Base-by-base conservation (phyloP, 2,113 vertebrate species). In the Phainopepla nitens region DNA sequence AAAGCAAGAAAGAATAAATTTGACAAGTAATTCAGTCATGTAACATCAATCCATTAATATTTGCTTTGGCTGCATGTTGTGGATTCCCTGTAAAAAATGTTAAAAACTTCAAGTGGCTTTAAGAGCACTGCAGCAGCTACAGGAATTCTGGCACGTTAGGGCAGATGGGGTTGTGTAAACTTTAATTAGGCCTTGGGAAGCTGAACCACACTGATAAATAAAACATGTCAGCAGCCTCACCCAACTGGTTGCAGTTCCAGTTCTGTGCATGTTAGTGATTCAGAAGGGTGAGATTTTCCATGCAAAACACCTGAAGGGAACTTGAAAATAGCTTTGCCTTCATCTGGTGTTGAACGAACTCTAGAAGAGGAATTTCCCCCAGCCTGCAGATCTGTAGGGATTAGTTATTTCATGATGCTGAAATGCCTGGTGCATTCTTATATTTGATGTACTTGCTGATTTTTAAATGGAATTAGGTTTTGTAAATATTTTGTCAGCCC, bases 381-480 rank as follows among this genome's bases (percentile, higher is more conserved):
- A 72, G 70, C 54, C 71, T 93, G 27, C 76, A 0, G 0, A 57
- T 79, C 76, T 70, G 71, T 76, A 93, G 49, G 56, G n/a, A 89
- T 79, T 68, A 78, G 68, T 70, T 72, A 53, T 9, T 93, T 79
- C 29, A 57, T 23, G 7, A 69, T 79, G 89, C 96, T 97, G 50
- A 94, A 94, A 87, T 96, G 77, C 76, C 91, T 97, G 65, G 90
- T 92, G 64, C 90, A 87, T 97, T 93, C 33, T 62, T 94, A 13
- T 50, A 56, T 82, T 93, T 93, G 83, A 85, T 23, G 23, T 78
- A 66, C 61, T 66, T 61, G 44, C 77, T 84, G 80, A 75, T 60
- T 97, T 97, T 96, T 45, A 94, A 89, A 82, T 47, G 49, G 47
- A 85, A 36, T 81, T 91, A 35, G 71, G 31, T 96, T 95, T 87